Evolutionary conservation across 2,888 invertebrate genomes (phyloP).

Genomic region (Pasiphila rectangulata): DNA sequence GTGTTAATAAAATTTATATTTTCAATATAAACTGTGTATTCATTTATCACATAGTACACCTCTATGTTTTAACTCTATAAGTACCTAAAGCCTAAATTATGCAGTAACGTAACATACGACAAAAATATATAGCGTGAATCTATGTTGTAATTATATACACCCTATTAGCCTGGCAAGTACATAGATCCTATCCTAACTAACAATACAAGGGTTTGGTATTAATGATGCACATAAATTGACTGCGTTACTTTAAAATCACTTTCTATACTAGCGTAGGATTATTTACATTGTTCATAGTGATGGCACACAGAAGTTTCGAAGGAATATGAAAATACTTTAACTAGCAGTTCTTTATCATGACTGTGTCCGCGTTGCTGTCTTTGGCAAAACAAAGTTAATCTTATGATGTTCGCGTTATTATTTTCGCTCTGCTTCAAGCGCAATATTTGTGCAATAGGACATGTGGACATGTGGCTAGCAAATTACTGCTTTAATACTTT

Average conservation of each 20-base stretch:
- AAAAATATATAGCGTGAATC: conserved; percentile 58
- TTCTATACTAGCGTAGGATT: conserved; percentile 43
- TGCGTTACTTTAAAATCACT: conserved; percentile 59
- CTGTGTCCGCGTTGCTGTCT: neutral
- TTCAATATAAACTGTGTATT: conserved; percentile 43
- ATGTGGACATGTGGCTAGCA: neutral
- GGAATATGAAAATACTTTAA: conserved; percentile 2
- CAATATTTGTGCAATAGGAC: conserved; percentile 4
- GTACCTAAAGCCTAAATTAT: conserved; percentile 67
- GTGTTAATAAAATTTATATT: conserved; percentile 47
- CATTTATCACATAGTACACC: conserved; percentile 36
- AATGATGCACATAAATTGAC: conserved; percentile 67
- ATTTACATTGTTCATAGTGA: conserved; percentile 65
- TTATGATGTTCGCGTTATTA: neutral
- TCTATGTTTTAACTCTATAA: conserved; percentile 47
- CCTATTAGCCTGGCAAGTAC: conserved; percentile 58
- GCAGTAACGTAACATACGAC: conserved; percentile 66
- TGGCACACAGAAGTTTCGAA: conserved; percentile 49
- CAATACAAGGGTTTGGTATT: conserved; percentile 49
- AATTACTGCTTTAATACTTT: conserved; percentile 14
- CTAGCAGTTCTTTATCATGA: neutral
- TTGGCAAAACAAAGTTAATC: neutral
- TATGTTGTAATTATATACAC: conserved; percentile 49
- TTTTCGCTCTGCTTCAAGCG: neutral
- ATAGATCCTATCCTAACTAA: conserved; percentile 45